phyloP scores from a whole-genome alignment of 2,113 vertebrate genomes.

The Glaucidium brasilianum region DNA sequence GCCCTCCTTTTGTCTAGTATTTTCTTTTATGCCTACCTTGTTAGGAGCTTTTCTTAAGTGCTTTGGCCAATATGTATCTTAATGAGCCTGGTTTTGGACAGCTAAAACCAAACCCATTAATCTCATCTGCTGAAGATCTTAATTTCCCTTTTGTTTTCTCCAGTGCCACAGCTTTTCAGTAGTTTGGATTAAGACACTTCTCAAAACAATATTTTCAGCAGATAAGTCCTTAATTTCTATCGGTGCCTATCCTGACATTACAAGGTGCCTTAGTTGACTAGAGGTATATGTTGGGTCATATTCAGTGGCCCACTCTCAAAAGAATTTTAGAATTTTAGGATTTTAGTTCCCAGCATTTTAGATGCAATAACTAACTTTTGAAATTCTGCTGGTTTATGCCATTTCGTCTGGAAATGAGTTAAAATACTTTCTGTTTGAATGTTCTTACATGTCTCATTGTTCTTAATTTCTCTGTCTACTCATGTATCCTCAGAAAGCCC shows the following conservation, averaged over 20 bases:
- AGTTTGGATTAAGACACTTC: not conserved
- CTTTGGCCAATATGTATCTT: not conserved
- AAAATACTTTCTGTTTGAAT: not conserved
- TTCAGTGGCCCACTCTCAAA: not conserved
- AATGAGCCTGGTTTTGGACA: not conserved
- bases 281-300: rapidly evolving
- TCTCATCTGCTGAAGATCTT: not conserved
- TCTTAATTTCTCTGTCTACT: not conserved
- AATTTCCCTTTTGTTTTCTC: not conserved
- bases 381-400: not conserved
- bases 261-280: not conserved
- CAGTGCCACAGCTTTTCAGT: not conserved
- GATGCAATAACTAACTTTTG: not conserved
- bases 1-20: not conserved
- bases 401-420: not conserved
- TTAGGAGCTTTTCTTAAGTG: not conserved
- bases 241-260: not conserved
- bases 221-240: not conserved
- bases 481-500: not conserved
- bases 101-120: not conserved
- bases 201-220: not conserved
- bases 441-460: not conserved
- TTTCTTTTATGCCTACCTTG: not conserved
- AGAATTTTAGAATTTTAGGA: not conserved
- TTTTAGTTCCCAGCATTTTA: not conserved